Evolutionary conservation across 2,888 invertebrate species (phyloP).

Genomic region (Iphiclides podalirius): DNA sequence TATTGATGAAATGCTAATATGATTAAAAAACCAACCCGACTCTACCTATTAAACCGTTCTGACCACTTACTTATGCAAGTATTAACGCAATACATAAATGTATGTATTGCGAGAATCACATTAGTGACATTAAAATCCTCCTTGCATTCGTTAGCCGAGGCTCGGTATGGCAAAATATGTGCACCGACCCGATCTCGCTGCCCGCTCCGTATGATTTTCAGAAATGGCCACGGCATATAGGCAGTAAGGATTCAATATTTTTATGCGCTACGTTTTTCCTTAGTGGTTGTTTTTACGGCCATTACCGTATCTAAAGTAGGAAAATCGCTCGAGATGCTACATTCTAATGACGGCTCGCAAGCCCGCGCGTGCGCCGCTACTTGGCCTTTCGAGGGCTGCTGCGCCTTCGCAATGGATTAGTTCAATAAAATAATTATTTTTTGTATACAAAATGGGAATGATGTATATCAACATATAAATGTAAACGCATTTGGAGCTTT

Average conservation of each 20-base stretch:
- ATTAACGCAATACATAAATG: constrained; percentile 56
- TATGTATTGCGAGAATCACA: constrained; percentile 69
- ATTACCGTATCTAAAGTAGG: constrained; percentile 77
- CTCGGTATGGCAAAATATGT: constrained; percentile 77
- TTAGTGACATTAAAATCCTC: constrained; percentile 74
- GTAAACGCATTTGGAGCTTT: too few relatives aligned
- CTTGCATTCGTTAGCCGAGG: constrained; percentile 68
- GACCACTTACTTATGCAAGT: constrained; percentile 43
- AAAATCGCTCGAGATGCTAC: constrained; percentile 75
- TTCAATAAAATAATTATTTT: too few relatives aligned
- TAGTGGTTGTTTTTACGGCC: constrained; percentile 66
- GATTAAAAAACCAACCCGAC: constrained; percentile 20
- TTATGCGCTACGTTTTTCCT: constrained; percentile 74
- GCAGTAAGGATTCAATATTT: constrained; percentile 77
- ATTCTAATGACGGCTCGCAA: constrained; percentile 72
- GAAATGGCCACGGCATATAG: constrained; percentile 73
- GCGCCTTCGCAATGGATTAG: too few relatives aligned
- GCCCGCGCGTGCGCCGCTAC: constrained; percentile 75
- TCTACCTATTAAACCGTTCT: constrained; percentile 31
- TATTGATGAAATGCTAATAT: constrained; percentile 22
- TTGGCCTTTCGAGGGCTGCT: constrained; percentile 49
- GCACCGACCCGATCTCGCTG: constrained; percentile 60
- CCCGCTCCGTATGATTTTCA: constrained; percentile 79
- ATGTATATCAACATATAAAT: too few relatives aligned
- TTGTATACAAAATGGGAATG: too few relatives aligned